Conservation (phyloP, 2,797 vertebrate species). For the Lophius americanus region DNA sequence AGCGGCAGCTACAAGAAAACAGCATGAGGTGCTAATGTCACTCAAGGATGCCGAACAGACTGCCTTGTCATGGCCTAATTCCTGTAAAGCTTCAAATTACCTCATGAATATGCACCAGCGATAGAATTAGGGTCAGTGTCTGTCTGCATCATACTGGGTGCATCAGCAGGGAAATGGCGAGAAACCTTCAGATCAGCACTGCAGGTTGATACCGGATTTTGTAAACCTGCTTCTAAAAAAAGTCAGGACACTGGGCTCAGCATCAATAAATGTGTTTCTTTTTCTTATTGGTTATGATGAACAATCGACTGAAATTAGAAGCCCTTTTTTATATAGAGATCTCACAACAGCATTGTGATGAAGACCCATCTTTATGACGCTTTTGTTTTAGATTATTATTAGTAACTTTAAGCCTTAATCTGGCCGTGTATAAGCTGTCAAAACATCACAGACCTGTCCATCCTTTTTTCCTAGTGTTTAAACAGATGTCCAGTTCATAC, state of each 20-base stretch:
- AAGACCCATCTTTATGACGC: too few species aligned
- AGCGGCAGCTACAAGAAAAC: not conserved
- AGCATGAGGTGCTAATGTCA: constrained; percentile 34
- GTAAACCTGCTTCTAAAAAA: not conserved
- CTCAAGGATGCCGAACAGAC: constrained; percentile 52
- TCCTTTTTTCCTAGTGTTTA: too few species aligned
- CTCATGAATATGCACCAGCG: constrained; percentile 59
- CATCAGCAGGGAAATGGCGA: constrained; percentile 11
- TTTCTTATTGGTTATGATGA: too few species aligned
- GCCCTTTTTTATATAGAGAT: too few species aligned
- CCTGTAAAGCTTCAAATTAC: constrained; percentile 60
- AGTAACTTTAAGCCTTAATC: too few species aligned
- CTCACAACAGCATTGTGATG: too few species aligned
- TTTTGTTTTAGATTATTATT: too few species aligned
- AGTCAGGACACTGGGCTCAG: not conserved
- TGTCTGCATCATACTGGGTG: constrained; percentile 50
- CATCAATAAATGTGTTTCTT: too few species aligned
- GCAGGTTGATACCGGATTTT: not conserved
- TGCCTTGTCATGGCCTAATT: constrained; percentile 64
- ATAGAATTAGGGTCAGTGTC: constrained; percentile 63
- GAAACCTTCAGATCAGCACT: constrained; percentile 17
- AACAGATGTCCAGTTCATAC: too few species aligned
- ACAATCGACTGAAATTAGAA: too few species aligned
- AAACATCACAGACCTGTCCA: too few species aligned
- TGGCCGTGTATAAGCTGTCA: too few species aligned